Percentiles rank a stretch among this genome's conserved stretches.
phyloP scores from a whole-genome alignment of 2,888 invertebrate genomes.

The Calameuta pallipes region DNA sequence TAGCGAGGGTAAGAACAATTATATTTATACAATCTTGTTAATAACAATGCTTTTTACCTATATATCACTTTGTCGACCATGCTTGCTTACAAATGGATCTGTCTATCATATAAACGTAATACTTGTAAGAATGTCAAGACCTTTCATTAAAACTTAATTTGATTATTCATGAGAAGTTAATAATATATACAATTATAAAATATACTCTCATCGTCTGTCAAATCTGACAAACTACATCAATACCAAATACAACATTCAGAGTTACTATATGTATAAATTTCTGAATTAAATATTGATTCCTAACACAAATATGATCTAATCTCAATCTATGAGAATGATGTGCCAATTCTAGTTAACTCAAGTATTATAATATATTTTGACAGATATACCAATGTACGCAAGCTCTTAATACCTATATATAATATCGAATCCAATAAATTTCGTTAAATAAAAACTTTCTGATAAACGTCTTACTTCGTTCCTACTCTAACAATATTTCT shows the following conservation, averaged over 20 bases:
- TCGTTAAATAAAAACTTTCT: neutral
- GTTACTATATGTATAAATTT: neutral
- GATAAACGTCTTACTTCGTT: neutral
- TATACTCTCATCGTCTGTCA: neutral
- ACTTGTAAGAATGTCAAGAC: neutral
- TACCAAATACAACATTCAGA: neutral
- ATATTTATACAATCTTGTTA: neutral
- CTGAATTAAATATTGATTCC: neutral
- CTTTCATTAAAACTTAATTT: neutral
- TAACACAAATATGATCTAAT: neutral
- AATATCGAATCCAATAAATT: neutral
- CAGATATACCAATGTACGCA: neutral
- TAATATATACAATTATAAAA: neutral
- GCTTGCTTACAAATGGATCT: neutral
- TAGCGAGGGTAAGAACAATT: neutral
- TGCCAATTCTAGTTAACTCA: neutral
- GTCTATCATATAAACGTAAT: neutral
- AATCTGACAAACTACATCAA: neutral
- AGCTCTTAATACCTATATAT: neutral
- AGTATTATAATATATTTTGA: neutral
- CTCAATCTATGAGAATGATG: neutral
- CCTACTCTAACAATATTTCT: neutral
- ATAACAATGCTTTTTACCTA: neutral
- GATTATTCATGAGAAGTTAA: neutral
- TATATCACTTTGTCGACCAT: neutral